Evolutionary conservation across 30 jellyfish, hydroid and myxozoan species (phyloP).

Genomic region (Turritopsis rubra): DNA sequence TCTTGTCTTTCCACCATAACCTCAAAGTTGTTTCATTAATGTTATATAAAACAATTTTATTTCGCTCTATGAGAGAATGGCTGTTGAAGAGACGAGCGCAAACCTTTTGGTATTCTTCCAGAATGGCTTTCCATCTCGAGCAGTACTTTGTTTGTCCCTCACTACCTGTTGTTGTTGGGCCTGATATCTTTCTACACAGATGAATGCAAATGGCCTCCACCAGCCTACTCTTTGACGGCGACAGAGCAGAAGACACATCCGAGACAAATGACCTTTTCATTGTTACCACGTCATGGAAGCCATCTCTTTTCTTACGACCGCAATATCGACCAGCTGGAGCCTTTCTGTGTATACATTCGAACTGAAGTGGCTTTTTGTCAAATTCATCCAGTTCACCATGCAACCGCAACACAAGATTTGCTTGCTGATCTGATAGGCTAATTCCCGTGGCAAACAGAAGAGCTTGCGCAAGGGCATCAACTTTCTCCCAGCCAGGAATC

Average conservation of each 20-base stretch:
- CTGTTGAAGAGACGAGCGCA: background rate
- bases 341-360: background rate
- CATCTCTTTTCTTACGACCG: conserved; percentile 19
- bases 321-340: conserved; percentile 23
- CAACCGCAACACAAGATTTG: conserved; percentile 6
- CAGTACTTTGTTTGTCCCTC: background rate
- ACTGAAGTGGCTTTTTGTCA: conserved; percentile 26
- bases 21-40: background rate
- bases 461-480: conserved; percentile 27
- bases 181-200: background rate
- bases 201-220: conserved; percentile 32
- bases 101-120: background rate
- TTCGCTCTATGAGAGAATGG: background rate
- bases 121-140: conserved; percentile 16
- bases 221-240: conserved; percentile 22
- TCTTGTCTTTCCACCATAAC: background rate
- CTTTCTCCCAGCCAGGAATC: conserved; percentile 35
- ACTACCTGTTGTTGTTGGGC: background rate
- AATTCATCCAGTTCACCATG: conserved; percentile 21
- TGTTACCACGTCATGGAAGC: conserved; percentile 9
- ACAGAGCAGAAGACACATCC: conserved; percentile 19
- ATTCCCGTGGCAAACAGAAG: conserved; percentile 14
- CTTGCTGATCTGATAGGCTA: conserved; percentile 18
- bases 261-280: conserved; percentile 26
- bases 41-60: background rate